phyloP scores from a whole-genome alignment of 2,797 vertebrate genomes.

The Paguma larvata region DNA sequence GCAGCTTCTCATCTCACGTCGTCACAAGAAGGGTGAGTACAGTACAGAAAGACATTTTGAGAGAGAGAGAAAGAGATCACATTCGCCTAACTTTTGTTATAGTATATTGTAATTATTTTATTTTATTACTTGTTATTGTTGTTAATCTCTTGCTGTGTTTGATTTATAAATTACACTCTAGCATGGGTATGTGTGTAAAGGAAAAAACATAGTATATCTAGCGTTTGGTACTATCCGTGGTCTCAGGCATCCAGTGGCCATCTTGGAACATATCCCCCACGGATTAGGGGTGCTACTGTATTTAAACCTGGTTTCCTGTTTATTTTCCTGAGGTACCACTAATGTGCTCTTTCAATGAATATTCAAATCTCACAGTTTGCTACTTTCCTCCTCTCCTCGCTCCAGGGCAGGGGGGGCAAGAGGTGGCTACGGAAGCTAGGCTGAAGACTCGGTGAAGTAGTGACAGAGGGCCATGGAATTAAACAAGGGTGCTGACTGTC shows the following conservation, averaged over 20 bases:
- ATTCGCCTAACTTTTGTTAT: background rate
- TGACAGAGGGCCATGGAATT: background rate
- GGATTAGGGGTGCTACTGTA: background rate
- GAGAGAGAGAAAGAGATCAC: background rate
- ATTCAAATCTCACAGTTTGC: background rate
- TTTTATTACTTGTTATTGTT: background rate
- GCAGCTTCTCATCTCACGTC: background rate
- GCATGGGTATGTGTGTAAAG: background rate
- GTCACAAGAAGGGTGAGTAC: background rate
- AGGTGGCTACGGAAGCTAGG: background rate
- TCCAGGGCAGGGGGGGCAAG: background rate
- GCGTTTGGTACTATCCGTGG: background rate
- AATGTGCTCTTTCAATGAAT: background rate
- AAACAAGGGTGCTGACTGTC: background rate
- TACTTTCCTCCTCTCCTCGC: background rate
- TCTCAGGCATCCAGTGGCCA: background rate
- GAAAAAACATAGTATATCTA: background rate
- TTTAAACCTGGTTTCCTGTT: background rate
- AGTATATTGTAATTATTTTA: background rate
- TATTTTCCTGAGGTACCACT: background rate
- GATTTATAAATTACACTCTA: background rate
- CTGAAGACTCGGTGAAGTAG: background rate
- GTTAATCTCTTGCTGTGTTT: background rate
- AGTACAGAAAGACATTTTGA: background rate
- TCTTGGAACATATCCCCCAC: background rate